Conservation (phyloP, 2,113 vertebrate genomes). For the Antigone vipio region DNA sequence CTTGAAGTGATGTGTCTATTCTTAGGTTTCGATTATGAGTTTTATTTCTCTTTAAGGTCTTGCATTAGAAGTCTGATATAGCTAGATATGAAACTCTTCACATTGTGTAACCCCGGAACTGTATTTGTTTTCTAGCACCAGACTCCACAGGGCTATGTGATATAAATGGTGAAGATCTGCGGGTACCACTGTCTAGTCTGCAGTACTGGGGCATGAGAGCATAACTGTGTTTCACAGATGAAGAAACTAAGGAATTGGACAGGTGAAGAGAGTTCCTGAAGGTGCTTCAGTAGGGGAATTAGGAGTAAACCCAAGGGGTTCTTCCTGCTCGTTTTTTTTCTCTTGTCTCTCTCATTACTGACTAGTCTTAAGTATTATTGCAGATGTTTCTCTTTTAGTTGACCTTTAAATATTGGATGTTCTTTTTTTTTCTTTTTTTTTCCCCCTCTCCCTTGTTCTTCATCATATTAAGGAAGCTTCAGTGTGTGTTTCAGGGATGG, state of each 20-base stretch:
- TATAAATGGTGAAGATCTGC: neutral
- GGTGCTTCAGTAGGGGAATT: neutral
- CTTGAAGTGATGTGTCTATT: neutral
- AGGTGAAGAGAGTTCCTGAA: neutral
- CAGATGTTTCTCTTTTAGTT: neutral
- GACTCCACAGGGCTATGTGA: fast-evolving
- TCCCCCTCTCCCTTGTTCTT: neutral
- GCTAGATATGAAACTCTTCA: neutral
- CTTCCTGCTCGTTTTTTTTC: neutral
- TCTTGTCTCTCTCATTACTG: neutral
- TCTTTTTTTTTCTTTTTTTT: neutral
- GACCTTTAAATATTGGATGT: neutral
- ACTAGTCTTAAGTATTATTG: neutral
- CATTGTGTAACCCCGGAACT: fast-evolving
- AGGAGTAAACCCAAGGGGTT: neutral
- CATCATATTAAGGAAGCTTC: neutral
- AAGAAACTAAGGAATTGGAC: neutral
- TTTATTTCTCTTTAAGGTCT: neutral
- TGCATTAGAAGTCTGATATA: neutral
- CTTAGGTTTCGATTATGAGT: neutral
- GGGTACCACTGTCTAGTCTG: neutral
- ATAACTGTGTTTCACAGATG: neutral
- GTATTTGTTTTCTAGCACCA: neutral
- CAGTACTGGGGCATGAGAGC: neutral
- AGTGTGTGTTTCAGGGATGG: neutral